Evolutionary conservation across 2,888 invertebrate species (phyloP), one percentile per base, ranked within the genome.

Genomic region (Pantelozetes paolii): DNA sequence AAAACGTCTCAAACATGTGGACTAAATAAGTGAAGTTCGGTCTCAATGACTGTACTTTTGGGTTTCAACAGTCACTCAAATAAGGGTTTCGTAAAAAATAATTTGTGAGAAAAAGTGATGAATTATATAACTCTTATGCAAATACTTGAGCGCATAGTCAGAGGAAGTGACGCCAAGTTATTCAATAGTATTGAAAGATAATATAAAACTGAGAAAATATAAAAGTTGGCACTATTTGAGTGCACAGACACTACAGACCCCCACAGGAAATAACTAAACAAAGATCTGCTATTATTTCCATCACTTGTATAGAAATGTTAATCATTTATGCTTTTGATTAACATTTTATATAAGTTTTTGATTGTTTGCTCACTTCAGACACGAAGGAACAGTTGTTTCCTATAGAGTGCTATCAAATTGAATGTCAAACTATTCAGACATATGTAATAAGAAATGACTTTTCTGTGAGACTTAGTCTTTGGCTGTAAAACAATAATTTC

Each of bases 251-350:
- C n/a, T n/a, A 57, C 23, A 57, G 57, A 20, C 2, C 23, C 57
- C 18, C 57, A 57, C 57, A 57, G 57, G 57, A 57, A 57, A 57
- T 57, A n/a, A 57, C 23, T 57, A 26, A 57, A 57, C 57, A 57
- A 57, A 57, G 57, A 57, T 57, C 13, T n/a, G n/a, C 28, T 20
- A 57, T 57, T 57, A 6, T n/a, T 57, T n/a, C 13, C 23, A 26
- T 26, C 28, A 23, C 2, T 23, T 57, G 28, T 57, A 26, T 5
- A 57, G 57, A 26, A 20, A 20, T 57, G 57, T 26, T 57, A 23
- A 11, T 57, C n/a, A 11, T 57, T 23, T 57, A 18, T 13, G 23
- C 57, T 57, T 45, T 45, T 45, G 13, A 9, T 13, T 40, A 13
- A 13, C 13, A 45, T 45, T 45, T 45, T 3, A 45, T 45, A n/a